Conservation (phyloP, 2,888 invertebrate genomes). For the Didymodactylos carnosus region DNA sequence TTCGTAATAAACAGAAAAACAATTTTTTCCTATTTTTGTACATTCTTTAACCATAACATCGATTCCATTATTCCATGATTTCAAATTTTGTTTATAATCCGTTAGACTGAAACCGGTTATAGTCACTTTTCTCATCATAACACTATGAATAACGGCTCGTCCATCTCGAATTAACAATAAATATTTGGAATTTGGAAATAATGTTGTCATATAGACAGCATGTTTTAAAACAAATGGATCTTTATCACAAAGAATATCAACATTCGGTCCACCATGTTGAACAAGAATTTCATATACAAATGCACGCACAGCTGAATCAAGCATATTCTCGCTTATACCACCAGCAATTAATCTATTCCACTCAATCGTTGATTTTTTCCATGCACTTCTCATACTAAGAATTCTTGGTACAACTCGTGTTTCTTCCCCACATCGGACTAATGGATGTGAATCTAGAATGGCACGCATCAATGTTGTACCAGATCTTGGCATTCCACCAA, state of each 20-base stretch:
- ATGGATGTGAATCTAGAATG: constrained; percentile 11
- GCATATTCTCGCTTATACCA: constrained; percentile 3
- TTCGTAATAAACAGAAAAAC: constrained; percentile 82
- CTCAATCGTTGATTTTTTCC: background rate
- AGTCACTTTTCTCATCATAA: constrained; percentile 72
- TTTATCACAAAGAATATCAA: constrained; percentile 86
- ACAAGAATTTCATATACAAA: constrained; percentile 9
- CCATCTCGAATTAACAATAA: constrained; percentile 95
- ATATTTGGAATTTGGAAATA: constrained; percentile 93
- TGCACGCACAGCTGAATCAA: constrained; percentile 10
- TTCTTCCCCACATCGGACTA: constrained; percentile 13
- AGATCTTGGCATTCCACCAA: constrained; percentile 13
- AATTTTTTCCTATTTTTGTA: constrained; percentile 46
- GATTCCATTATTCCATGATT: constrained; percentile 87
- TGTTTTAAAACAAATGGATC: constrained; percentile 93
- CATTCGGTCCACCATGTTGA: constrained; percentile 57
- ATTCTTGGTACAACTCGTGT: constrained; percentile 12
- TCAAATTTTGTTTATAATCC: constrained; percentile 71
- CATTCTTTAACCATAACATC: constrained; percentile 84
- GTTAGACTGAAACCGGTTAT: constrained; percentile 82
- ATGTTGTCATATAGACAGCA: constrained; percentile 72
- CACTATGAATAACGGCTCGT: constrained; percentile 90
- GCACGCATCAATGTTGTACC: constrained; percentile 15
- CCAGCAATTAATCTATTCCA: constrained; percentile 5
- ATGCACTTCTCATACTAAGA: constrained; percentile 7